Conservation (phyloP, 2,888 invertebrate species). For the Heliconius hortense region DNA sequence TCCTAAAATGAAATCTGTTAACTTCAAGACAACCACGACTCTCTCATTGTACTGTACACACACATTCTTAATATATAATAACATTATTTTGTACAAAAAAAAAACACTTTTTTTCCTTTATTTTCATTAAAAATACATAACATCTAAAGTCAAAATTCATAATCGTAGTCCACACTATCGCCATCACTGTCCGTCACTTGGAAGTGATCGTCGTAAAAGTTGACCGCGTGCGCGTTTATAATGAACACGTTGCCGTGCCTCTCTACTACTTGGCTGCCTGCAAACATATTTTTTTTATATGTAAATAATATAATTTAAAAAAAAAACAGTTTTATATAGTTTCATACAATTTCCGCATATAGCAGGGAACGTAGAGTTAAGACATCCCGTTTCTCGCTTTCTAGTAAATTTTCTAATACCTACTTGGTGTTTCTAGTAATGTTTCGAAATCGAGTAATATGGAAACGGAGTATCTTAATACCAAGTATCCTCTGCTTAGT, state of each 20-base stretch:
- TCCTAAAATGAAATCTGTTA: too few species aligned
- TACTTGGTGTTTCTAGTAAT: too few species aligned
- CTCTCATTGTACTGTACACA: neutral
- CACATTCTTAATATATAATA: neutral
- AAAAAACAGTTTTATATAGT: too few species aligned
- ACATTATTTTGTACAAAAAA: neutral
- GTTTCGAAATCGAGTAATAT: neutral
- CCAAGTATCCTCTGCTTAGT: neutral
- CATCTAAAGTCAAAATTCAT: constrained; percentile 62
- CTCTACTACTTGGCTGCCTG: constrained; percentile 66
- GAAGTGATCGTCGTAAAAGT: constrained; percentile 69
- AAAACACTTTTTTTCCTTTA: neutral
- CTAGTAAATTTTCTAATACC: too few species aligned
- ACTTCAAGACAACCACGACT: too few species aligned
- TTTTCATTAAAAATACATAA: neutral
- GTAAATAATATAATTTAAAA: constrained; percentile 37
- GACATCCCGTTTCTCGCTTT: too few species aligned
- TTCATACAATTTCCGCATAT: too few species aligned
- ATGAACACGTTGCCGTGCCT: constrained; percentile 66
- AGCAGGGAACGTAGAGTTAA: too few species aligned
- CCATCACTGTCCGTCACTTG: constrained; percentile 69
- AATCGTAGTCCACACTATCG: constrained; percentile 74
- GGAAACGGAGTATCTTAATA: neutral
- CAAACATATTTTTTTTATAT: neutral
- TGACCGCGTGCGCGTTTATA: constrained; percentile 69